A percentile compares a stretch with the other conserved stretches of the same genome.
phyloP scores from a whole-genome alignment of 1,140 invertebrate species.

The Zelostemma sp. region DNA sequence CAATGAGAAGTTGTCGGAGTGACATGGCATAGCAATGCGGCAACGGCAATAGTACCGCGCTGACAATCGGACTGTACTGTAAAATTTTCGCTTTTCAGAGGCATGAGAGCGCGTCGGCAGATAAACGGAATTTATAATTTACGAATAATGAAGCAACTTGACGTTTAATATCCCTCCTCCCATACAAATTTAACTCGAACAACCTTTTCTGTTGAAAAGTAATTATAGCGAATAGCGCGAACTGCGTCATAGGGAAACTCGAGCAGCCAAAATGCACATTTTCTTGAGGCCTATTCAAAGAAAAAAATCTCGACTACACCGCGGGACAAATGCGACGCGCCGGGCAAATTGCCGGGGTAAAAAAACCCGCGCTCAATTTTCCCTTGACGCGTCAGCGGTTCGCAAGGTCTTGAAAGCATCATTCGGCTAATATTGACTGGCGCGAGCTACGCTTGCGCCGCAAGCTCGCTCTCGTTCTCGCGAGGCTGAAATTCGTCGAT shows the following conservation, averaged over 20 bases:
- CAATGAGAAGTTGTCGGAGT: constrained; percentile 65
- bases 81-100: constrained; percentile 38
- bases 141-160: constrained; percentile 37
- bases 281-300: background rate
- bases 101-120: constrained; percentile 29
- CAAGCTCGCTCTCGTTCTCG: constrained; percentile 9
- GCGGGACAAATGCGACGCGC: no score
- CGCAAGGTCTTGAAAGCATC: constrained; percentile 54
- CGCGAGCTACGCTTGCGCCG: constrained; percentile 65
- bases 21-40: constrained; percentile 45
- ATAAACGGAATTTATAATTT: constrained; percentile 47
- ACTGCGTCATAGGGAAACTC: no score
- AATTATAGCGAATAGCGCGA: constrained; percentile 14
- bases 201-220: constrained; percentile 24
- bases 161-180: constrained; percentile 37
- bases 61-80: constrained; percentile 44
- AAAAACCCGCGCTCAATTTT: no score
- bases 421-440: constrained; percentile 66
- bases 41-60: constrained; percentile 35
- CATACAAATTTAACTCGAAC: constrained; percentile 18
- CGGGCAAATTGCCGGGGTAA: no score
- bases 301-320: no score
- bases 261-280: no score
- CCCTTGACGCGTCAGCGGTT: no score
- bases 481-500: background rate